These are phyloP conservation scores for Portunus trituberculatus DNA, from an alignment of 1,140 invertebrate species.

Conservation along the genomic window DNA sequence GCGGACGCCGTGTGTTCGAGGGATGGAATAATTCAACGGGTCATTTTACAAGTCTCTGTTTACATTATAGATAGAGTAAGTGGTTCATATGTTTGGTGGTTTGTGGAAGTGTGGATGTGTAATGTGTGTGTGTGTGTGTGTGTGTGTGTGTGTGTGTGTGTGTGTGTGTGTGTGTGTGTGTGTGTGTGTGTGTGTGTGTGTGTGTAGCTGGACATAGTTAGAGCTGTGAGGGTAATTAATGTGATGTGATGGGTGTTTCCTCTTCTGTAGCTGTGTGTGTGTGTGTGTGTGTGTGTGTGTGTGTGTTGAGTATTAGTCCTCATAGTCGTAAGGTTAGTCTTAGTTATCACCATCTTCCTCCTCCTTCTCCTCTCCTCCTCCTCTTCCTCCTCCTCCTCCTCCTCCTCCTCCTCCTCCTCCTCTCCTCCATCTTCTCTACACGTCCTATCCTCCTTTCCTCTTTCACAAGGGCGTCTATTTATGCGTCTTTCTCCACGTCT, in stretches of 20 bases:
- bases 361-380: neutral
- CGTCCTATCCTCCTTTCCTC: neutral
- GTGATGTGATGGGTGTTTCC: neutral
- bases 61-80: neutral
- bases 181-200: neutral
- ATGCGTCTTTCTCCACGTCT: conserved; percentile 12
- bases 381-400: neutral
- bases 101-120: neutral
- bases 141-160: neutral
- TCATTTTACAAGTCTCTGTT: neutral
- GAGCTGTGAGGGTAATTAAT: no score
- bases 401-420: neutral
- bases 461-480: neutral
- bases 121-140: neutral
- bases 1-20: neutral
- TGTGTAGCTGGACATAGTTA: neutral
- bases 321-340: neutral
- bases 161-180: neutral
- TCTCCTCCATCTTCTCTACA: neutral
- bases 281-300: neutral
- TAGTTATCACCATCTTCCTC: neutral
- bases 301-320: neutral
- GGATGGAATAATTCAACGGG: neutral
- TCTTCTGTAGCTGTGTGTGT: no score
- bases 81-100: neutral